phyloP scores from a whole-genome alignment of 2,113 vertebrate species.

The Benitochromis conjunctus region DNA sequence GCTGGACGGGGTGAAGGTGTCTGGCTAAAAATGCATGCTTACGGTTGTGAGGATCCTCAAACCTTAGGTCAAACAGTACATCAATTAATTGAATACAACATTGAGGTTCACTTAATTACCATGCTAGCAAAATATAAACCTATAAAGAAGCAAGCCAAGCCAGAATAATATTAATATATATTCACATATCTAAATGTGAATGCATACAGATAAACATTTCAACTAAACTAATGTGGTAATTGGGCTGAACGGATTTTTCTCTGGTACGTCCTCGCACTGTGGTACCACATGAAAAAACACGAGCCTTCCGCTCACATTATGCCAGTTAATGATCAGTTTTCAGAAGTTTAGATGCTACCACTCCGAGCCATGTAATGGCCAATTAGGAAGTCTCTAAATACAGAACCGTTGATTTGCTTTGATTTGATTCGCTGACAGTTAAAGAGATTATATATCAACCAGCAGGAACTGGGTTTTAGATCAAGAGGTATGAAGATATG shows the following conservation, averaged over 20 bases:
- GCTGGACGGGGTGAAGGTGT: background rate
- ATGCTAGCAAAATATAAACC: background rate
- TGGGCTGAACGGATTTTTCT: background rate
- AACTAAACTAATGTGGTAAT: background rate
- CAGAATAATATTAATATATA: background rate
- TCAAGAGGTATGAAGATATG: background rate
- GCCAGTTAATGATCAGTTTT: background rate
- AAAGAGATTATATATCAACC: background rate
- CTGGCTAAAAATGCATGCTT: background rate
- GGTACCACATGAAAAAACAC: background rate
- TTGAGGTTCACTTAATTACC: background rate
- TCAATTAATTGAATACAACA: background rate
- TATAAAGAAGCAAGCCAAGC: background rate
- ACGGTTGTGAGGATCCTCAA: background rate
- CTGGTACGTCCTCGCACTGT: background rate
- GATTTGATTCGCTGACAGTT: background rate
- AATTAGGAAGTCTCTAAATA: background rate
- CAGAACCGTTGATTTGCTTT: background rate
- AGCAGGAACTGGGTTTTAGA: background rate
- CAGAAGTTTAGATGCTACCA: background rate
- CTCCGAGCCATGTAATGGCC: background rate
- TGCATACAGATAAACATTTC: background rate
- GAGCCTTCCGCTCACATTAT: background rate
- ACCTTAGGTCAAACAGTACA: background rate
- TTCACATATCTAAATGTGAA: background rate